Evolutionary conservation across 2,797 vertebrate genomes (phyloP).

Genomic region (Babyrousa celebensis): DNA sequence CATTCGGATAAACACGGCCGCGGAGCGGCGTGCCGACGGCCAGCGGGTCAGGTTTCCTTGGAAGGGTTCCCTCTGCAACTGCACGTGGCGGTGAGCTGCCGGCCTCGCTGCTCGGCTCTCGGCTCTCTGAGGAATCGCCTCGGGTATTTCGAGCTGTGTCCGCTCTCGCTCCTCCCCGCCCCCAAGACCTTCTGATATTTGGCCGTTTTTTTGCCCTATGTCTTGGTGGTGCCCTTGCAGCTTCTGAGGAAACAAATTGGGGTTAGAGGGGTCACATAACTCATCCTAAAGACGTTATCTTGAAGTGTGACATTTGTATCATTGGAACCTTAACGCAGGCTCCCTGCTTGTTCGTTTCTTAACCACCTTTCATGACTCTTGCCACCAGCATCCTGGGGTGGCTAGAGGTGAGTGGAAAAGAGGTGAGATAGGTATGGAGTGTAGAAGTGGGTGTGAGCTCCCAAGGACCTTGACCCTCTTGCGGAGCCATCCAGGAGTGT

Average conservation of each 20-base stretch:
- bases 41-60: neutral
- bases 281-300: neutral
- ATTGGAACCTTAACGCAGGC: neutral
- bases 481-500: conserved; percentile 16
- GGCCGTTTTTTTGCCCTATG: conserved; percentile 48
- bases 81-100: conserved; percentile 64
- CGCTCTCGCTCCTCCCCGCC: neutral
- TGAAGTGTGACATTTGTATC: neutral
- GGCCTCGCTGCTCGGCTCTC: neutral
- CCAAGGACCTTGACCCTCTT: conserved; percentile 38
- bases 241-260: neutral
- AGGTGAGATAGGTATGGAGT: neutral
- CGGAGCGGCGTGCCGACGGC: neutral
- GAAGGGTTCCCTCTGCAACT: conserved; percentile 38
- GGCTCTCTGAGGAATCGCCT: neutral
- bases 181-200: neutral
- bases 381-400: conserved; percentile 12
- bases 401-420: conserved; percentile 35
- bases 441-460: neutral
- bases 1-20: neutral
- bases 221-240: neutral
- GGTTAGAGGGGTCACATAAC: neutral
- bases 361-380: conserved; percentile 41
- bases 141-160: neutral
- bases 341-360: neutral